phyloP scores from a whole-genome alignment of 2,888 invertebrate genomes.

The Tillus elongatus region DNA sequence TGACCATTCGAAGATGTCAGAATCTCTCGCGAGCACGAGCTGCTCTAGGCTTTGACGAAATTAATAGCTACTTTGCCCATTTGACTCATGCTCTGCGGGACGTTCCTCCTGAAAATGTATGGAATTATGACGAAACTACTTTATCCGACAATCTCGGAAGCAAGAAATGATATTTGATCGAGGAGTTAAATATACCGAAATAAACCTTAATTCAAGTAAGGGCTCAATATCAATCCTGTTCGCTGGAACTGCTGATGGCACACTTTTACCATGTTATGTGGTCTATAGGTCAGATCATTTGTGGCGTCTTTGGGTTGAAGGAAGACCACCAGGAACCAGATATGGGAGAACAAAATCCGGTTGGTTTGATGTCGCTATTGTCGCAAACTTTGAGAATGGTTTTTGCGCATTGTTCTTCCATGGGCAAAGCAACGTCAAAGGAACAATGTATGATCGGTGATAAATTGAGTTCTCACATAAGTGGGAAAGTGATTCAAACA shows the following conservation, averaged over 20 bases:
- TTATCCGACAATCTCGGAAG: background rate
- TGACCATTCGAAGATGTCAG: background rate
- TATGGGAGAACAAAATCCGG: too few relatives aligned
- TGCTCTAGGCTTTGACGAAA: background rate
- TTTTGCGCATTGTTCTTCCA: background rate
- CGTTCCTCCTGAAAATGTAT: constrained; percentile 6
- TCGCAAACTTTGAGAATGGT: constrained; percentile 5
- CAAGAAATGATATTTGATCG: constrained; percentile 7
- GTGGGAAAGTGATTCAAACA: background rate
- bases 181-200: constrained; percentile 13
- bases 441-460: constrained; percentile 5
- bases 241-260: constrained; percentile 13
- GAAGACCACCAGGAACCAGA: too few relatives aligned
- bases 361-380: constrained; percentile 20
- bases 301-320: too few relatives aligned
- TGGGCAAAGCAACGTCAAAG: background rate
- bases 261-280: too few relatives aligned
- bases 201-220: constrained; percentile 12
- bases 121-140: constrained; percentile 6
- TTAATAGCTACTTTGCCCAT: constrained; percentile 2
- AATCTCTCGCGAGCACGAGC: constrained; percentile 6
- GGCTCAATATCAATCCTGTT: constrained; percentile 11
- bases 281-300: too few relatives aligned
- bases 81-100: background rate
- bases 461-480: too few relatives aligned